These are phyloP conservation scores for Polyploca ridens DNA, from an alignment of 2,888 invertebrate species.

Conservation along the genomic window DNA sequence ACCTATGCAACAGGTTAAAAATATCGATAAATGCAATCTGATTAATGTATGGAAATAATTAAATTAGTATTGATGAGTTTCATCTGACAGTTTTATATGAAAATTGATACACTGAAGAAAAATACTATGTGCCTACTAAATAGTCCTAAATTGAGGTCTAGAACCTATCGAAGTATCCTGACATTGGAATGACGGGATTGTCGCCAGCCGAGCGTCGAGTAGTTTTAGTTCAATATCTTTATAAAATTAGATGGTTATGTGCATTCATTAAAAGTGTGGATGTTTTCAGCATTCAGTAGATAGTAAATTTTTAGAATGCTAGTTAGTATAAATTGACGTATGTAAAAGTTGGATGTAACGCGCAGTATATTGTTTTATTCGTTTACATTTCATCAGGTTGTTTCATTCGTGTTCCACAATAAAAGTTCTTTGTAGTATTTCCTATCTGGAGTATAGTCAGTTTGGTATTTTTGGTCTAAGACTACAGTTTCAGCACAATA, in stretches of 20 bases:
- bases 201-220: slow-evolving; percentile 69
- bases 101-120: background rate
- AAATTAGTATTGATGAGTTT: background rate
- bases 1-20: background rate
- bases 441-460: slow-evolving; percentile 38
- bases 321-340: slow-evolving; percentile 81
- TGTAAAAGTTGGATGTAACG: slow-evolving; percentile 52
- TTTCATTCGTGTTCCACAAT: slow-evolving; percentile 36
- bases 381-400: slow-evolving; percentile 33
- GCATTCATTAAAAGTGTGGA: slow-evolving; percentile 73
- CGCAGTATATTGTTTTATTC: slow-evolving; percentile 26
- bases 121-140: background rate
- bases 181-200: slow-evolving; percentile 61
- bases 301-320: slow-evolving; percentile 84
- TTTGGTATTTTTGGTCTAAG: slow-evolving; percentile 37
- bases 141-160: slow-evolving; percentile 9
- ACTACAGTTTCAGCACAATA: slow-evolving; percentile 41
- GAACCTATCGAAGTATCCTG: slow-evolving; percentile 34
- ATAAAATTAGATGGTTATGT: slow-evolving; percentile 77
- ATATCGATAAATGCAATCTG: background rate
- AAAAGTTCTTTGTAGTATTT: slow-evolving; percentile 36
- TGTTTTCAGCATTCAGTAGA: slow-evolving; percentile 79
- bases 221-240: slow-evolving; percentile 79
- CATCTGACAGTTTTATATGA: background rate
- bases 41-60: background rate